Conservation (phyloP, 2,113 vertebrate species). For the Microcebus tavaratra region DNA sequence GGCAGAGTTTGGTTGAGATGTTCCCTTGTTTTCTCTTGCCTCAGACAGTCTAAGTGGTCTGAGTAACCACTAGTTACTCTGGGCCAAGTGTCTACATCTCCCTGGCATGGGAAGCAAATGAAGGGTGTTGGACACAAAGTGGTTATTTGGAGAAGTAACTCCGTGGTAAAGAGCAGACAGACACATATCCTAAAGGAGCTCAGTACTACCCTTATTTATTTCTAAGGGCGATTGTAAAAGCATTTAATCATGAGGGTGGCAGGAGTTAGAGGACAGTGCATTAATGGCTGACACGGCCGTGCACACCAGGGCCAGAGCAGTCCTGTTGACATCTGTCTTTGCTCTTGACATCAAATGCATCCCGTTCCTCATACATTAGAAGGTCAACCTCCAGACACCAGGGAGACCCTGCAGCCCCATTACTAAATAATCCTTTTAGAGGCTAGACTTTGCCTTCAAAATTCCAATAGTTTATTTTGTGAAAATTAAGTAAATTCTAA, state of each 20-base stretch:
- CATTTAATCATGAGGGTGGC: not conserved
- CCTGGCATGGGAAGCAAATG: not conserved
- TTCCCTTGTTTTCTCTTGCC: constrained; percentile 20
- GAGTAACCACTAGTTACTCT: not conserved
- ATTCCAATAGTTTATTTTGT: not conserved
- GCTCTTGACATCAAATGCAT: constrained; percentile 1
- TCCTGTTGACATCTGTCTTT: constrained; percentile 22
- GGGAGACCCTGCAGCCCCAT: no score
- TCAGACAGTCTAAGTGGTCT: not conserved
- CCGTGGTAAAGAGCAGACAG: not conserved
- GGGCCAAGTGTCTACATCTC: not conserved
- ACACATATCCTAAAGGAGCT: not conserved
- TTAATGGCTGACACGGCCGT: not conserved
- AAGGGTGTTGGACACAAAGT: not conserved
- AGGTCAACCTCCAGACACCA: not conserved
- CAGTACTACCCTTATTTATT: not conserved
- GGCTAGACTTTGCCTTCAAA: no score
- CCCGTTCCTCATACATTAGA: not conserved
- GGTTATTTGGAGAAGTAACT: not conserved
- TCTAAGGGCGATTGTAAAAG: not conserved
- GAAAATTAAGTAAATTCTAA: not conserved
- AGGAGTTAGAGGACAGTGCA: fast-evolving
- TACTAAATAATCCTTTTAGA: no score
- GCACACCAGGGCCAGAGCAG: not conserved
- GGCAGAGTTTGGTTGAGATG: constrained; percentile 74